These are phyloP conservation scores for Danio albolineatus DNA, from an alignment of 2,797 vertebrate genomes.

Conservation along the genomic window DNA sequence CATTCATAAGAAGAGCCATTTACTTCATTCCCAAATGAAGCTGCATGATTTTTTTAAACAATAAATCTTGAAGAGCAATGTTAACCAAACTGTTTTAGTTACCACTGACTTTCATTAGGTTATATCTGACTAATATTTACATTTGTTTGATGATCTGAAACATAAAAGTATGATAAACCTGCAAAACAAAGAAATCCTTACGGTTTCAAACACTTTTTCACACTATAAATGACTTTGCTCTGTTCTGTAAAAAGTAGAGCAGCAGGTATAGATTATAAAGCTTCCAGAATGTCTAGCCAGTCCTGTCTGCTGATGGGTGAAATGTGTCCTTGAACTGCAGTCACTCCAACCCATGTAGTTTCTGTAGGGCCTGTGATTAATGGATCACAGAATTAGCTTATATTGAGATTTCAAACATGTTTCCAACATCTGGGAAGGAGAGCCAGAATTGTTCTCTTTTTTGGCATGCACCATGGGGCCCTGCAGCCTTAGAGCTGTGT, in stretches of 20 bases:
- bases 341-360: conserved; percentile 38
- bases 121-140: too few relatives aligned
- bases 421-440: conserved; percentile 44
- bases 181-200: too few relatives aligned
- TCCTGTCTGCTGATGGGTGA: conserved; percentile 1
- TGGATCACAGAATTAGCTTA: conserved; percentile 55
- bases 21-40: too few relatives aligned
- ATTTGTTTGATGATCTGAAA: too few relatives aligned
- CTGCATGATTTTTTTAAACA: too few relatives aligned
- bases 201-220: too few relatives aligned
- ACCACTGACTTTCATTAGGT: too few relatives aligned
- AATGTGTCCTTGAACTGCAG: conserved; percentile 55
- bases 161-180: too few relatives aligned
- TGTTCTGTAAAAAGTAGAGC: conserved; percentile 20
- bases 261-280: conserved; percentile 27
- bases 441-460: conserved; percentile 34
- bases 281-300: conserved; percentile 24
- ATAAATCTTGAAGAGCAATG: too few relatives aligned
- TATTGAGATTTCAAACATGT: conserved; percentile 52
- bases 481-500: conserved; percentile 28
- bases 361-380: conserved; percentile 53
- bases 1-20: too few relatives aligned
- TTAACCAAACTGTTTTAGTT: too few relatives aligned
- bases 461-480: conserved; percentile 20
- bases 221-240: conserved; percentile 1